Conservation (phyloP, 2,113 vertebrate genomes). For the Polypterus senegalus region DNA sequence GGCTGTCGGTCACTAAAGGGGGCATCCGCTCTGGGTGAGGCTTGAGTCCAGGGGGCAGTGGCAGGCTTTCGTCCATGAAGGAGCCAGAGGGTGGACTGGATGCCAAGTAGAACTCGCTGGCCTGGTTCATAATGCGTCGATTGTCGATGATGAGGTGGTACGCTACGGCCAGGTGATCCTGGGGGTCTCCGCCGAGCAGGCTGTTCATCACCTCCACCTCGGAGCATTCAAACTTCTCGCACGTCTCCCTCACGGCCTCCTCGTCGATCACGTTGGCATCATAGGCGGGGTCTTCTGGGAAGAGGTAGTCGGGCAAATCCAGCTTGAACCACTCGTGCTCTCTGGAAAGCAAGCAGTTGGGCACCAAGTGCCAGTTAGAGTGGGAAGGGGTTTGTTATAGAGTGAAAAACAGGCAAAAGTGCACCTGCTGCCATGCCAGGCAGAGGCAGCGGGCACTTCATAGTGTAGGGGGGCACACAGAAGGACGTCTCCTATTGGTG, state of each 20-base stretch:
- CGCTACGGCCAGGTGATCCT: constrained; percentile 90
- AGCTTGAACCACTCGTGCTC: constrained; percentile 96
- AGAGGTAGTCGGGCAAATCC: constrained; percentile 87
- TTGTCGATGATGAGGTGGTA: constrained; percentile 97
- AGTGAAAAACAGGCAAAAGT: too few relatives aligned
- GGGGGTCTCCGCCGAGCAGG: constrained; percentile 87
- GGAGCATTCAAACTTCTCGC: constrained; percentile 89
- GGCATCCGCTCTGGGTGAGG: constrained; percentile 93
- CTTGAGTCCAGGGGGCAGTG: constrained; percentile 77
- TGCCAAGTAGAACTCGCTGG: constrained; percentile 95
- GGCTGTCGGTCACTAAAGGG: constrained; percentile 81
- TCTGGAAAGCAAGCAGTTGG: constrained; percentile 36
- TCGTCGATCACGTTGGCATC: constrained; percentile 83
- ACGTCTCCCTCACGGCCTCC: constrained; percentile 87
- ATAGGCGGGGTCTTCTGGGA: constrained; percentile 90
- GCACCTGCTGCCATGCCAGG: too few relatives aligned
- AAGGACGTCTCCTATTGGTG: too few relatives aligned
- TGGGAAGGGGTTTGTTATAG: too few relatives aligned
- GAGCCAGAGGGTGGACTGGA: constrained; percentile 88
- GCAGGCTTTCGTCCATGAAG: constrained; percentile 88
- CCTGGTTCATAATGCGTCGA: constrained; percentile 96
- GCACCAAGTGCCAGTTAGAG: too few relatives aligned
- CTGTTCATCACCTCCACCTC: constrained; percentile 87
- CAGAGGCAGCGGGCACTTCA: too few relatives aligned
- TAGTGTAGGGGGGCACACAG: too few relatives aligned